A percentile compares a stretch with the other conserved stretches of the same genome.
These are phyloP conservation scores for Apamea anceps DNA, from an alignment of 2,888 invertebrate species.

Conservation along the genomic window DNA sequence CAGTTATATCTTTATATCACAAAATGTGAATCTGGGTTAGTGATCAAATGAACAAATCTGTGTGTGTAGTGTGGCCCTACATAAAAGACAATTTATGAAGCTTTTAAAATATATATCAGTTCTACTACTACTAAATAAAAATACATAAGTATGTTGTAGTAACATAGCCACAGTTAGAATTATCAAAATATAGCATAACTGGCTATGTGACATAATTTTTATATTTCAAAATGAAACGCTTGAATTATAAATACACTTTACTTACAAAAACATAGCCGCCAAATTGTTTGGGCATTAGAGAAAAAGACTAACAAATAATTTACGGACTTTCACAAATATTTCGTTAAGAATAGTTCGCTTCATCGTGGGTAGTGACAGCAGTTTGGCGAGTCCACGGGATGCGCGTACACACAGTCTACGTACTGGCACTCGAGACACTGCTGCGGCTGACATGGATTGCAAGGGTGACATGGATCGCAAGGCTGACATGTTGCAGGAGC, in stretches of 20 bases:
- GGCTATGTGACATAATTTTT: constrained; percentile 1
- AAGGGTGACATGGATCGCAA: constrained; percentile 46
- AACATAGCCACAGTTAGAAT: constrained; percentile 6
- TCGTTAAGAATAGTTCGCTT: not conserved
- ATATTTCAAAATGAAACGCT: constrained; percentile 32
- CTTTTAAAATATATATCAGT: not conserved
- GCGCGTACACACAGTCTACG: constrained; percentile 71
- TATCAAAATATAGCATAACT: constrained; percentile 2
- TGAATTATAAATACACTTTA: constrained; percentile 57
- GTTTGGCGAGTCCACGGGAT: constrained; percentile 54
- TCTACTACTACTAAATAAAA: not conserved
- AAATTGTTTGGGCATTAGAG: constrained; percentile 71
- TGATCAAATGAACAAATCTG: not conserved
- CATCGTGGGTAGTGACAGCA: constrained; percentile 73
- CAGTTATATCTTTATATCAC: not conserved
- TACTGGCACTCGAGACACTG: constrained; percentile 67
- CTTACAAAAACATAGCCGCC: constrained; percentile 74
- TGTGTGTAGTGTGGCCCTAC: not conserved
- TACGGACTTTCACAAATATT: constrained; percentile 54
- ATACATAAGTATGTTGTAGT: constrained; percentile 12
- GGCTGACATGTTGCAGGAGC: constrained; percentile 45
- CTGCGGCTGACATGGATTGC: constrained; percentile 17
- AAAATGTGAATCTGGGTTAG: not conserved
- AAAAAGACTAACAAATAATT: constrained; percentile 56
- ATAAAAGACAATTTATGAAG: not conserved